These are phyloP conservation scores for Gnatocerus cornutus DNA, from an alignment of 2,888 invertebrate species.

Conservation along the genomic window DNA sequence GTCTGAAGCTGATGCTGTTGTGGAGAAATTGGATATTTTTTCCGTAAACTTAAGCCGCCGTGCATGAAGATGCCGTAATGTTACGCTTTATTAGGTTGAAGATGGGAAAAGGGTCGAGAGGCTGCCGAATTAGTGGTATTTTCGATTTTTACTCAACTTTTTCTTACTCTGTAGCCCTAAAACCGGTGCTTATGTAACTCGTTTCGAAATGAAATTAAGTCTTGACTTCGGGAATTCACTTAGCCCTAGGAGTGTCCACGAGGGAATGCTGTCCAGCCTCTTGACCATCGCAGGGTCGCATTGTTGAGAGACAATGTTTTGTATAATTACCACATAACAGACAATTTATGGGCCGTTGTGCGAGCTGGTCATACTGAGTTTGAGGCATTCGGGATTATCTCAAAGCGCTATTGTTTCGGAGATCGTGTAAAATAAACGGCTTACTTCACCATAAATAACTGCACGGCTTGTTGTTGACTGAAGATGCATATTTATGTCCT, in stretches of 20 bases:
- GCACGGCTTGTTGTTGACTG: constrained; percentile 58
- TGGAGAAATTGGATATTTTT: constrained; percentile 16
- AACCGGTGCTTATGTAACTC: background rate
- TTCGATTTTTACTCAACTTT: too few relatives aligned
- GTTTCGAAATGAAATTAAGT: constrained; percentile 42
- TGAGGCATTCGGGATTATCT: constrained; percentile 63
- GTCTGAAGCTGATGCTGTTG: constrained; percentile 9
- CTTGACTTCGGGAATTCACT: constrained; percentile 30
- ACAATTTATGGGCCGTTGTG: constrained; percentile 63
- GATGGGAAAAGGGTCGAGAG: background rate
- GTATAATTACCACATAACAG: constrained; percentile 67
- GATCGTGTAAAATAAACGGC: constrained; percentile 59
- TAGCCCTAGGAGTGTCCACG: constrained; percentile 31
- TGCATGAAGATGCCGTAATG: constrained; percentile 3
- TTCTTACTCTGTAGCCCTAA: too few relatives aligned
- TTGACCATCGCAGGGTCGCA: constrained; percentile 60
- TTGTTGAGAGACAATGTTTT: constrained; percentile 66
- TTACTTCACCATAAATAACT: constrained; percentile 59
- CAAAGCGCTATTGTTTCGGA: constrained; percentile 59
- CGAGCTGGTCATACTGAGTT: constrained; percentile 61
- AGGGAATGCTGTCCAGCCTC: constrained; percentile 50
- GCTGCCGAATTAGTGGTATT: too few relatives aligned
- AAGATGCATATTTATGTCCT: constrained; percentile 58
- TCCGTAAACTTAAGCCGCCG: constrained; percentile 1
- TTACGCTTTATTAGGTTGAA: constrained; percentile 8